These are phyloP conservation scores for Rachycentron canadum DNA, from an alignment of 2,797 vertebrate species.

Conservation along the genomic window DNA sequence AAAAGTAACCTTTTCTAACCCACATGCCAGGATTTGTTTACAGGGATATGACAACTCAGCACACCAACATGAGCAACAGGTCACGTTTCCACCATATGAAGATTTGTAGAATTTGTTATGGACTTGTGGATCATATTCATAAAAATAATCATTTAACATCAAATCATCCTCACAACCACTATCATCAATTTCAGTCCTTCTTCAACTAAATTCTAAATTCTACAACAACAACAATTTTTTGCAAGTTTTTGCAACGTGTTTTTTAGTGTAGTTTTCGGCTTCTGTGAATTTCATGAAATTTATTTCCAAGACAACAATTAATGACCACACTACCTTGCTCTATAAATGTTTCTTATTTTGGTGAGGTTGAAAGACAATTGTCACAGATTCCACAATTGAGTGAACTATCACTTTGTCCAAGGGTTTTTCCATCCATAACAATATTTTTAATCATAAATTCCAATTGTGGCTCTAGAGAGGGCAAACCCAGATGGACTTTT, in stretches of 20 bases:
- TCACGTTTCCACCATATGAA: background rate
- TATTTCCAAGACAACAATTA: background rate
- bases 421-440: background rate
- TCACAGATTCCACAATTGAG: background rate
- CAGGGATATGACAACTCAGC: background rate
- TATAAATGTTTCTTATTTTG: background rate
- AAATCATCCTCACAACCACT: background rate
- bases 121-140: background rate
- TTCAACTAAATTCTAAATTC: background rate
- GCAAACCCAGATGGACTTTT: background rate
- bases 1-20: slow-evolving; percentile 1
- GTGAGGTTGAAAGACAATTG: background rate
- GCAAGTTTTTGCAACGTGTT: background rate
- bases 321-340: background rate
- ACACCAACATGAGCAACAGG: background rate
- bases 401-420: background rate
- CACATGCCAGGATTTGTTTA: background rate
- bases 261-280: background rate
- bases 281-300: background rate
- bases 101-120: background rate
- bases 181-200: background rate
- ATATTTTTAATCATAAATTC: too few relatives aligned
- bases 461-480: too few relatives aligned
- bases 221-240: background rate
- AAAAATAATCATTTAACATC: background rate